Conservation (phyloP, 2,113 vertebrate species). For the Scomber colias region DNA sequence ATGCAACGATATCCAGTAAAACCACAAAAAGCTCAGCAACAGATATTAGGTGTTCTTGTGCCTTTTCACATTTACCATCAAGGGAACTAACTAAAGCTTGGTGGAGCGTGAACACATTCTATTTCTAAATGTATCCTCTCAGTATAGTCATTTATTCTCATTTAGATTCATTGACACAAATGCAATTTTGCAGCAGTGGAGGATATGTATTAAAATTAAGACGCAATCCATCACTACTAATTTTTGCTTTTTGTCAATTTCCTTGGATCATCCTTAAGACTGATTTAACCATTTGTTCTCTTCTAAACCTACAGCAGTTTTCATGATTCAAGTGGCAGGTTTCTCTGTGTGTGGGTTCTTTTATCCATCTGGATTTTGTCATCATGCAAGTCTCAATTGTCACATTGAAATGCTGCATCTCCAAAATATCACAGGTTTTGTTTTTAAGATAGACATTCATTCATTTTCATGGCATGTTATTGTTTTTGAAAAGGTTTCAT, state of each 20-base stretch:
- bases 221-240: background rate
- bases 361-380: background rate
- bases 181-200: background rate
- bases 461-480: no score
- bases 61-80: background rate
- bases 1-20: no score
- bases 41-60: background rate
- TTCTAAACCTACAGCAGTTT: background rate
- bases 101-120: background rate
- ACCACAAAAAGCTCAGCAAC: background rate
- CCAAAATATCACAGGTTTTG: background rate
- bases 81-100: background rate
- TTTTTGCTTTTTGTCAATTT: background rate
- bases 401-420: background rate
- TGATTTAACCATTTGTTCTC: background rate
- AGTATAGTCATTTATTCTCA: constrained; percentile 1
- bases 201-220: background rate
- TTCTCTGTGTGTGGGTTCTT: background rate
- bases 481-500: background rate
- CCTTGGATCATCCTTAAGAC: background rate
- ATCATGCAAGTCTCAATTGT: background rate
- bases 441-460: no score
- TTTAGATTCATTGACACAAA: background rate
- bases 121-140: background rate
- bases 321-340: no score